These are phyloP conservation scores for Suillia variegata DNA, from an alignment of 2,888 invertebrate genomes.

Conservation along the genomic window DNA sequence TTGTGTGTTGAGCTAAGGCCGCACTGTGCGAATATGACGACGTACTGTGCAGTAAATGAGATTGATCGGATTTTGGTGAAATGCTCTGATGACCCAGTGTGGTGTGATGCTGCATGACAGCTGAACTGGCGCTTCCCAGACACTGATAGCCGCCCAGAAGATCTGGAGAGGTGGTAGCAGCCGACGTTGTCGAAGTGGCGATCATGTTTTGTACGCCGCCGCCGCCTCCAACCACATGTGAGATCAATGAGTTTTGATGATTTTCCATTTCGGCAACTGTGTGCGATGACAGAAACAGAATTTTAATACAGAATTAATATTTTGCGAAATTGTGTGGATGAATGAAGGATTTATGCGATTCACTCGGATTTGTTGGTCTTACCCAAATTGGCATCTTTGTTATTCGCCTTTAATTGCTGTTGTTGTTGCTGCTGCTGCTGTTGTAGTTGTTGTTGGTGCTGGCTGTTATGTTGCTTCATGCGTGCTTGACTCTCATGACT, in stretches of 20 bases:
- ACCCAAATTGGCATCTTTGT: slow-evolving; percentile 39
- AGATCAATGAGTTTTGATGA: slow-evolving; percentile 38
- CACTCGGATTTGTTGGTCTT: slow-evolving; percentile 11
- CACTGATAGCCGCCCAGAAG: slow-evolving; percentile 43
- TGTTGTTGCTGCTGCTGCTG: slow-evolving; percentile 39
- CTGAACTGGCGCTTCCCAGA: slow-evolving; percentile 25
- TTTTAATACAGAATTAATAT: too few species aligned
- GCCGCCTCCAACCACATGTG: slow-evolving; percentile 30
- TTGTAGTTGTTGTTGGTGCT: slow-evolving; percentile 40
- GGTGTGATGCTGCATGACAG: slow-evolving; percentile 14
- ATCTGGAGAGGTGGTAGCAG: slow-evolving; percentile 57
- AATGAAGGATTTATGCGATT: not conserved
- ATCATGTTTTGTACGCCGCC: slow-evolving; percentile 21
- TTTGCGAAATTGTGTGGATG: not conserved
- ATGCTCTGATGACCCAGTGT: not conserved
- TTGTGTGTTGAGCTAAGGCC: slow-evolving; percentile 4
- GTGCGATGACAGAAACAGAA: too few species aligned
- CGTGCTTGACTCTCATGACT: slow-evolving; percentile 58
- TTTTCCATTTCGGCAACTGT: slow-evolving; percentile 40
- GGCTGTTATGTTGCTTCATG: slow-evolving; percentile 50
- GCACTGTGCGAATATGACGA: slow-evolving; percentile 35
- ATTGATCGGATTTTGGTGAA: slow-evolving; percentile 6
- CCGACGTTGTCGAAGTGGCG: slow-evolving; percentile 46
- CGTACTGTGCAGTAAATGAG: slow-evolving; percentile 41
- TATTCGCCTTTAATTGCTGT: slow-evolving; percentile 17